A percentile compares a stretch with the other conserved stretches of the same genome.
These are phyloP conservation scores for Cyclura pinguis DNA, from an alignment of 2,797 vertebrate species.

Conservation along the genomic window DNA sequence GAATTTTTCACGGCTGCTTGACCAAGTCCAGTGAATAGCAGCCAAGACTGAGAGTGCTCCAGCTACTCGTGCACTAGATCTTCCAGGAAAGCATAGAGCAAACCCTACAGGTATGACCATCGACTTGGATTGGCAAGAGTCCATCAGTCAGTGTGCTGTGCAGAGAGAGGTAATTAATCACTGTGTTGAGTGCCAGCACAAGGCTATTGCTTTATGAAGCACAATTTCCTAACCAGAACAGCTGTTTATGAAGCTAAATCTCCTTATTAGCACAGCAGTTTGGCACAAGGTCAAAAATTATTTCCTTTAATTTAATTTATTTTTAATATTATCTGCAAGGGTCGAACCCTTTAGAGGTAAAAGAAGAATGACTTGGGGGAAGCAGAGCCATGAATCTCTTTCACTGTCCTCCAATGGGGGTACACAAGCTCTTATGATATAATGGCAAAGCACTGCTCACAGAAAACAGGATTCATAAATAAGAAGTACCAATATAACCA, in stretches of 20 bases:
- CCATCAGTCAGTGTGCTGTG: background rate
- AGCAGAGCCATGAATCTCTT: background rate
- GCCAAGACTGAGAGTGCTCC: background rate
- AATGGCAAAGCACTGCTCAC: background rate
- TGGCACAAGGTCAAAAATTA: background rate
- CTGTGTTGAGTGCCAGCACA: background rate
- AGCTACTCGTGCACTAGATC: background rate
- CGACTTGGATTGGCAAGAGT: background rate
- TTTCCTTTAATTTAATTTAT: too few relatives aligned
- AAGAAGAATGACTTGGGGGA: background rate
- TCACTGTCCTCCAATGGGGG: background rate
- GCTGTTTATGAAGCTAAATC: background rate
- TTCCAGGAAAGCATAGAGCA: background rate
- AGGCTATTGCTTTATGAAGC: background rate
- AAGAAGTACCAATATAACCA: background rate
- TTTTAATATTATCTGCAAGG: too few relatives aligned
- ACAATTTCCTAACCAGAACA: background rate
- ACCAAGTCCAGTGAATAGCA: background rate
- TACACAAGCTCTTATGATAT: background rate
- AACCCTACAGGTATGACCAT: background rate
- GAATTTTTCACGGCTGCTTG: background rate
- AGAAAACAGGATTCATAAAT: background rate
- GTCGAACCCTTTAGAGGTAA: background rate
- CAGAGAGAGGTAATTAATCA: background rate
- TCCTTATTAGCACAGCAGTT: background rate